phyloP scores from a whole-genome alignment of 2,797 vertebrate species.

The Saxicola maurus region DNA sequence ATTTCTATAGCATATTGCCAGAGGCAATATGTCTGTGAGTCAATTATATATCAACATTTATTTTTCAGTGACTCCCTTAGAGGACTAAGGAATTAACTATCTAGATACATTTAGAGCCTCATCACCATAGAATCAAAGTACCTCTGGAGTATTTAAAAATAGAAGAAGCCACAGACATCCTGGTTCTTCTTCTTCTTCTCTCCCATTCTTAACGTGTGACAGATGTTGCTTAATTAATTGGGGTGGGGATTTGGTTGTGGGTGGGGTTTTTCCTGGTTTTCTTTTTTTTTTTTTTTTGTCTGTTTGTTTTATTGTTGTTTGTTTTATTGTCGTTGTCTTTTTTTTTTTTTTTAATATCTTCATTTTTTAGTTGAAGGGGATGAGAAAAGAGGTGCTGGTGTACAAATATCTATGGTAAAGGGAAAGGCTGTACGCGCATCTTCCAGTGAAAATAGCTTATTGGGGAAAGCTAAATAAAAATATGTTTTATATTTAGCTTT shows the following conservation, averaged over 20 bases:
- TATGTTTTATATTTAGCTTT: background rate
- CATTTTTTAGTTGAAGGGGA: background rate
- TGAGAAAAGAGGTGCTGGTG: background rate
- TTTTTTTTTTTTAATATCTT: background rate
- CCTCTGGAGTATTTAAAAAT: constrained; percentile 5
- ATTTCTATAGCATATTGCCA: constrained; percentile 53
- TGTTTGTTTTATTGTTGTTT: no score
- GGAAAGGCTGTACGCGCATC: background rate
- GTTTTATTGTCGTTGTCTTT: accelerated
- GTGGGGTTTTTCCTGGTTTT: background rate
- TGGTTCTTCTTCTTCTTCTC: background rate
- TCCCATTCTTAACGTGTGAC: background rate
- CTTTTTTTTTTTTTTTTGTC: background rate
- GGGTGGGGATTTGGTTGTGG: background rate
- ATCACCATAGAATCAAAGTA: constrained; percentile 16
- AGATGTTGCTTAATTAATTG: background rate
- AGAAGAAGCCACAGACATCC: background rate
- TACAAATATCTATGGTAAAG: background rate
- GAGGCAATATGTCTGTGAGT: constrained; percentile 50
- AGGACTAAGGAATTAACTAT: constrained; percentile 31
- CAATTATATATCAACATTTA: constrained; percentile 61
- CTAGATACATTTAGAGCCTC: background rate
- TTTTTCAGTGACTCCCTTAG: constrained; percentile 21
- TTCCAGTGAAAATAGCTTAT: background rate
- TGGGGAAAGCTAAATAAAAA: background rate